Evolutionary conservation across 2,888 invertebrate species (phyloP).

Genomic region (Xylota sylvarum): DNA sequence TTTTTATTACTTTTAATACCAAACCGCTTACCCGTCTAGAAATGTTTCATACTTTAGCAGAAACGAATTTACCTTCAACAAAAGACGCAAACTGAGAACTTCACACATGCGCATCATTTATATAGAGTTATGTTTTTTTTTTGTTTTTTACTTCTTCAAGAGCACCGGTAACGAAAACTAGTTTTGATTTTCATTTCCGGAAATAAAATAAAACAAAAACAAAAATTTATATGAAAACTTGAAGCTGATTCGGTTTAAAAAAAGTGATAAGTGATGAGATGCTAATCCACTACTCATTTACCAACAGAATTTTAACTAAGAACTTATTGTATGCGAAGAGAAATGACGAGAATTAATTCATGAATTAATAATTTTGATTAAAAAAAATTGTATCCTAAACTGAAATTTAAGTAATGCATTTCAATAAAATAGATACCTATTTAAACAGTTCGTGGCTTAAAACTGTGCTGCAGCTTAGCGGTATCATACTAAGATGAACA

Average conservation of each 20-base stretch:
- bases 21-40: background rate
- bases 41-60: background rate
- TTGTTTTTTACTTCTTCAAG: background rate
- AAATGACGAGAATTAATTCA: background rate
- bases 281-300: conserved; percentile 7
- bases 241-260: background rate
- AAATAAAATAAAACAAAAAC: background rate
- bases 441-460: too few relatives aligned
- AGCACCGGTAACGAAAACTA: background rate
- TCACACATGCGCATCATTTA: background rate
- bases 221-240: background rate
- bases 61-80: background rate
- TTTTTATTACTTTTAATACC: background rate
- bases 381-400: too few relatives aligned
- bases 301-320: conserved; percentile 7
- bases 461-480: too few relatives aligned
- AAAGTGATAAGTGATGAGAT: conserved; percentile 4
- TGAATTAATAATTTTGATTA: background rate
- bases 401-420: too few relatives aligned
- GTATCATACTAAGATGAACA: too few relatives aligned
- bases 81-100: background rate
- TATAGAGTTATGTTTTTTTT: background rate
- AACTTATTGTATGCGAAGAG: conserved; percentile 1
- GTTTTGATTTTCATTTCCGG: conserved; percentile 29
- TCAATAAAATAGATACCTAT: too few relatives aligned